A percentile compares a stretch with the other conserved stretches of the same genome.
Conservation (phyloP, 2,888 invertebrate genomes). For the Torymus aiolomorphi region DNA sequence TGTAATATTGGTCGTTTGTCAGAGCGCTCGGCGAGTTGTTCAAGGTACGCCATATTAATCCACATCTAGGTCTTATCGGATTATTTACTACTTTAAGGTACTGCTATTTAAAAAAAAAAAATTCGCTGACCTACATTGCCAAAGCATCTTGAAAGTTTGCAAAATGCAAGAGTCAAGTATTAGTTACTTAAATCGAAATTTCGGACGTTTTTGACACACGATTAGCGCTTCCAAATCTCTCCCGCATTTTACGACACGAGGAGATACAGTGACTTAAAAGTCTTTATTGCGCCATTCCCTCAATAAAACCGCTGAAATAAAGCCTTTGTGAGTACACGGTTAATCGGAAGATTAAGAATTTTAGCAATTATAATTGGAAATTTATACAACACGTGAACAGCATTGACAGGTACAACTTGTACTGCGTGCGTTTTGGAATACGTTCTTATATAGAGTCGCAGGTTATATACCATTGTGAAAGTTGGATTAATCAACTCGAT, state of each 20-base stretch:
- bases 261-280: not conserved
- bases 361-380: too few species aligned
- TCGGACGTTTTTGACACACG: too few species aligned
- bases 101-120: too few species aligned
- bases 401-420: not conserved
- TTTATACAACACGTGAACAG: not conserved
- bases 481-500: slow-evolving; percentile 20
- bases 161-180: too few species aligned
- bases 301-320: not conserved
- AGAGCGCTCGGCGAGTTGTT: not conserved
- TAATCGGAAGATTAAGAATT: too few species aligned
- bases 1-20: slow-evolving; percentile 29
- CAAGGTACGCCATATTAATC: slow-evolving; percentile 14
- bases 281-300: slow-evolving; percentile 14
- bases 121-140: too few species aligned
- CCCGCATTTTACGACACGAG: not conserved
- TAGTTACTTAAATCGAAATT: too few species aligned
- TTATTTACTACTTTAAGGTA: not conserved
- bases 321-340: not conserved
- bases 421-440: not conserved
- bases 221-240: not conserved
- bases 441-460: not conserved
- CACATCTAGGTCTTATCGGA: slow-evolving; percentile 10
- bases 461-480: not conserved
- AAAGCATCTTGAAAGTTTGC: too few species aligned